phyloP scores from a whole-genome alignment of 2,888 invertebrate species.

The Hypomecis atomaria region DNA sequence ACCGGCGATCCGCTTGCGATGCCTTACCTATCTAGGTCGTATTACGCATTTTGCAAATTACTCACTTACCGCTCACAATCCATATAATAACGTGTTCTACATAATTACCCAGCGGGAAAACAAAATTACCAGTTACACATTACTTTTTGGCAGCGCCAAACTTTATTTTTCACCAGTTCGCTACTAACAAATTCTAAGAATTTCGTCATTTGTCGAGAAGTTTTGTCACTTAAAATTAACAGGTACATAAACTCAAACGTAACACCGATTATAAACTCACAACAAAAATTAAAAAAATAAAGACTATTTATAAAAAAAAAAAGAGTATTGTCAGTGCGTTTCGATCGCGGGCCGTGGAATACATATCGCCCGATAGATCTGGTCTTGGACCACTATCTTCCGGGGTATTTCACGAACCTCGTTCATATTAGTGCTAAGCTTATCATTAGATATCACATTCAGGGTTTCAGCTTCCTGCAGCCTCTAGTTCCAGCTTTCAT shows the following conservation, averaged over 20 bases:
- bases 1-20: constrained; percentile 63
- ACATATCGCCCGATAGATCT: constrained; percentile 50
- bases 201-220: constrained; percentile 42
- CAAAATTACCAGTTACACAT: constrained; percentile 56
- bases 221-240: constrained; percentile 67
- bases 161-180: constrained; percentile 60
- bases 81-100: constrained; percentile 57
- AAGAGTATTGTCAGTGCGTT: constrained; percentile 76
- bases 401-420: constrained; percentile 62
- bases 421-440: constrained; percentile 76
- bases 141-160: constrained; percentile 65
- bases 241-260: constrained; percentile 83
- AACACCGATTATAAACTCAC: constrained; percentile 69
- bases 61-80: constrained; percentile 59
- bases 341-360: constrained; percentile 64
- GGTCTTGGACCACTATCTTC: constrained; percentile 60
- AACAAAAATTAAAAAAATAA: constrained; percentile 69
- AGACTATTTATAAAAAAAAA: constrained; percentile 53
- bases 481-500: constrained; percentile 80
- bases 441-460: constrained; percentile 84
- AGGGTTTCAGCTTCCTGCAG: constrained; percentile 81
- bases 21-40: constrained; percentile 74
- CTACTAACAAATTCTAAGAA: constrained; percentile 45
- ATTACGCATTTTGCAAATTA: constrained; percentile 76
- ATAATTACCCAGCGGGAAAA: constrained; percentile 50